Conservation (phyloP, 2,888 invertebrate genomes). For the Polietes domitor region DNA sequence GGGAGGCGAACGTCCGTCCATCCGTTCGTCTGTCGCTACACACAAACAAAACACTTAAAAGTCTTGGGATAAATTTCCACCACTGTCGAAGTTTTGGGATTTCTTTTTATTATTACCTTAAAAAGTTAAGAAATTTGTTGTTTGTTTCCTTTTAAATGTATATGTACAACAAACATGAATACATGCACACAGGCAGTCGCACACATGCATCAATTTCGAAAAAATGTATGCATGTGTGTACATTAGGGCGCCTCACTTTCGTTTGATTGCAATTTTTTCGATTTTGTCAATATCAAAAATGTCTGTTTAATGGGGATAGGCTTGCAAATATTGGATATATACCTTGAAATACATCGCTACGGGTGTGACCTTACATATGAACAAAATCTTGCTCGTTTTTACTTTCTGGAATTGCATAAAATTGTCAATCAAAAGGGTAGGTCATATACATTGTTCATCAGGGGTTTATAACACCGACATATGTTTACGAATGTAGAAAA, state of each 20-base stretch:
- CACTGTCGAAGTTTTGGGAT: background rate
- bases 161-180: background rate
- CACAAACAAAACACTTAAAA: background rate
- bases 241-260: conserved; percentile 9
- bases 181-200: background rate
- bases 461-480: no score
- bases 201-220: background rate
- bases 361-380: no score
- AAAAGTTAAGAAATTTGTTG: conserved; percentile 27
- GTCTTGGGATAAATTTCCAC: background rate
- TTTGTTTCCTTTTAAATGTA: conserved; percentile 9
- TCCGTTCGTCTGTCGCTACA: background rate
- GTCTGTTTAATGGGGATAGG: no score
- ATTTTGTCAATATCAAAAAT: no score
- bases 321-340: no score
- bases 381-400: no score
- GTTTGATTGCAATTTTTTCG: no score
- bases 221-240: conserved; percentile 6
- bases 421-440: no score
- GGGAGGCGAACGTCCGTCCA: background rate
- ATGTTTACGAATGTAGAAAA: no score
- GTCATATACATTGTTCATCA: no score
- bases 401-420: no score
- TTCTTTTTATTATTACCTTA: conserved; percentile 36
- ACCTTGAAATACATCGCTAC: no score